Evolutionary conservation across 2,888 invertebrate species (phyloP).

Genomic region (Malacosoma neustria): DNA sequence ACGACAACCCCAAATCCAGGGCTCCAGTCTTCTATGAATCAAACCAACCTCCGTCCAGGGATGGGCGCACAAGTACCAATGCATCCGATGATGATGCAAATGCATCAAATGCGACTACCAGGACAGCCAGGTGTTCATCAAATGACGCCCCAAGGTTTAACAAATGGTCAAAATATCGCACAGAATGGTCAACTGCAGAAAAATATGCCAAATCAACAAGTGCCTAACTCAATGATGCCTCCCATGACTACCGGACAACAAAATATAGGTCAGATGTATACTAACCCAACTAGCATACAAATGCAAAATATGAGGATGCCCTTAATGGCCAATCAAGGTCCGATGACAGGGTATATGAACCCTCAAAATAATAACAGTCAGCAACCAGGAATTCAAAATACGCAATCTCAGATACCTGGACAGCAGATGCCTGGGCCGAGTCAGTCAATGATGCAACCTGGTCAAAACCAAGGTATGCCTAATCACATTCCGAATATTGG

Average conservation of each 20-base stretch:
- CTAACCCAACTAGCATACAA: constrained; percentile 51
- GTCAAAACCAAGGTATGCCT: constrained; percentile 29
- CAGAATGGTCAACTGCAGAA: constrained; percentile 41
- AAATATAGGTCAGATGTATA: constrained; percentile 34
- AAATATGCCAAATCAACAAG: constrained; percentile 42
- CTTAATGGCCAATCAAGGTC: constrained; percentile 40
- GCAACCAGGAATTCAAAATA: constrained; percentile 31
- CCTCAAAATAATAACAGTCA: constrained; percentile 41
- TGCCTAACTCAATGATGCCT: constrained; percentile 43
- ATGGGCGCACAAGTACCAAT: constrained; percentile 42
- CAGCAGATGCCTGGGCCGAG: constrained; percentile 36
- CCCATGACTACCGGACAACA: constrained; percentile 42
- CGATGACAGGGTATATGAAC: constrained; percentile 42
- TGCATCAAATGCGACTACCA: constrained; percentile 61
- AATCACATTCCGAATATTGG: constrained; percentile 29
- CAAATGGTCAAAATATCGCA: constrained; percentile 31
- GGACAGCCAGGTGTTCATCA: constrained; percentile 45
- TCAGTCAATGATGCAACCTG: constrained; percentile 31
- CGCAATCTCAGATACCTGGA: constrained; percentile 33
- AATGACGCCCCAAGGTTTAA: constrained; percentile 35
- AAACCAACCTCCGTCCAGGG: constrained; percentile 38
- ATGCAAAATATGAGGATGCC: constrained; percentile 62
- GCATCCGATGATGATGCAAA: constrained; percentile 52
- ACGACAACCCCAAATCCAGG: constrained; percentile 36
- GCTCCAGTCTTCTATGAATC: constrained; percentile 37